Base-by-base conservation (phyloP, 2,888 invertebrate species). In the Esperia sulphurella region DNA sequence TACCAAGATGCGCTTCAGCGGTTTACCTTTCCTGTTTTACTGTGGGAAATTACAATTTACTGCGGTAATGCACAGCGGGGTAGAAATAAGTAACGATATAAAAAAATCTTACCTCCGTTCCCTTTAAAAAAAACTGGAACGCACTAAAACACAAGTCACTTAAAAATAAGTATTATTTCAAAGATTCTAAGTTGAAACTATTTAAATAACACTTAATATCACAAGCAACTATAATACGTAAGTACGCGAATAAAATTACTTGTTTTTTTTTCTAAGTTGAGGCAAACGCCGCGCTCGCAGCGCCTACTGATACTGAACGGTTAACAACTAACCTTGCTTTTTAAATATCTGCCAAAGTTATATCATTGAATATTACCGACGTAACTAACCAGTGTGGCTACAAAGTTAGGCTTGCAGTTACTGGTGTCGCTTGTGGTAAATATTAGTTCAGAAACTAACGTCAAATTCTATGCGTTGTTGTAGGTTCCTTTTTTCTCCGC, bases 221-320 rank as follows among this genome's bases (percentile, higher is more conserved):
- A 74, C 79, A 76, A 79, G 75, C 76, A 45, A 75, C 77, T 78
- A 76, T 58, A 74, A 71, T 49, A 57, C 50, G n/a, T n/a, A n/a
- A n/a, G n/a, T n/a, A n/a, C 43, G 54, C 66, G 57, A 63, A 72
- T 73, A 71, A 74, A 75, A 64, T 76, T 79, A 76, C 75, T 77
- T 72, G 75, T 63, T 60, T 61, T 59, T 63, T 59, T 68, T 58
- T 60, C 46, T 29, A 30, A n/a, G n/a, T 1, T 56, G 47, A 58
- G 59, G 75, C 79, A 76, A 76, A 75, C 79, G 75, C 78, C 61
- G 61, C 63, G 46, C 12, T 4, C 52, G 58, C 68, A 69, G 81
- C 79, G 79, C 57, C 71, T 72, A 74, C 71, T 51, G 40, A 54
- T 48, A 83, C 83, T 81, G 76, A 59, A 43, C 48, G 50, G 35